These are phyloP conservation scores for Rhopilema esculentum DNA, from an alignment of 30 jellyfish, hydroid and myxozoan species.

Conservation along the genomic window DNA sequence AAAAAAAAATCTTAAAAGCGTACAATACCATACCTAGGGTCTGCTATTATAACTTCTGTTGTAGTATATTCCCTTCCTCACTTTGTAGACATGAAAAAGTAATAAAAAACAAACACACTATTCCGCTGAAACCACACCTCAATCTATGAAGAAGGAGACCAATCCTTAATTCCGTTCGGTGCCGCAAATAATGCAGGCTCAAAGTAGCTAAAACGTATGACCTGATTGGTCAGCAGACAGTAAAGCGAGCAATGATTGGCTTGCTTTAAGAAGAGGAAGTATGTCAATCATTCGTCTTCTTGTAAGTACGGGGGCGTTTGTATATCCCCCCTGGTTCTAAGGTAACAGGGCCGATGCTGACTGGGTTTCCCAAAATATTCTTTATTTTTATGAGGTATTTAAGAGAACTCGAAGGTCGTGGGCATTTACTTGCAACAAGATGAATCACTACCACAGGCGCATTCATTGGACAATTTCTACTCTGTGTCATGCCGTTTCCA, in stretches of 20 bases:
- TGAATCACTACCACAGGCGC: background rate
- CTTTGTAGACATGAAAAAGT: constrained; percentile 50
- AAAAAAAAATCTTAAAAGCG: background rate
- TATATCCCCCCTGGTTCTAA: constrained; percentile 61
- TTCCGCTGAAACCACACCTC: constrained; percentile 84
- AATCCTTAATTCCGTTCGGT: constrained; percentile 68
- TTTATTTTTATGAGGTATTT: background rate
- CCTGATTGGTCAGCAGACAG: constrained; percentile 36
- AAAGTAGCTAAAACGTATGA: constrained; percentile 16
- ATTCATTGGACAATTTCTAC: background rate
- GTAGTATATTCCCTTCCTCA: constrained; percentile 1
- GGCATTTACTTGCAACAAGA: background rate
- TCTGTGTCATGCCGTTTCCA: background rate
- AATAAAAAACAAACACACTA: constrained; percentile 61
- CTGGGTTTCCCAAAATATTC: constrained; percentile 31
- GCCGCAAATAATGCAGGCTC: constrained; percentile 53
- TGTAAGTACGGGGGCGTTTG: constrained; percentile 60
- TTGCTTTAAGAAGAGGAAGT: constrained; percentile 63
- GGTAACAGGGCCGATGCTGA: constrained; percentile 14
- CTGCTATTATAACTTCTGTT: background rate
- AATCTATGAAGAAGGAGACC: constrained; percentile 61
- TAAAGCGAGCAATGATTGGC: constrained; percentile 48
- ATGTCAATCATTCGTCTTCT: constrained; percentile 11
- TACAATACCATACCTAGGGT: constrained; percentile 18
- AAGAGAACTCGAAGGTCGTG: background rate